A percentile compares a stretch with the other conserved stretches of the same genome.
Evolutionary conservation across 2,113 vertebrate species (phyloP).

Genomic region (Trachemys scripta): DNA sequence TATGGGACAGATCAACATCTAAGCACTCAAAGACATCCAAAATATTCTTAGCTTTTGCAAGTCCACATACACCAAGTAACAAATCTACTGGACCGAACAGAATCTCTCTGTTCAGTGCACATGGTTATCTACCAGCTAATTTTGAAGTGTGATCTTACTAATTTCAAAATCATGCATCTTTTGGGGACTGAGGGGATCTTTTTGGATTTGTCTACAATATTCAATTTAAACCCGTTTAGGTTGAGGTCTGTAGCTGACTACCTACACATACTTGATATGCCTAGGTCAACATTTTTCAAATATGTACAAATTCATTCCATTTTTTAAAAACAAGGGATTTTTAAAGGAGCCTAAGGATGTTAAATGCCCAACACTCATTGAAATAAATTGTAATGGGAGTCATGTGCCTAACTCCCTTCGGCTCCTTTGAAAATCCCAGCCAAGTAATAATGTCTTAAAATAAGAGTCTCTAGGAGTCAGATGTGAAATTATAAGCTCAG

Average conservation of each 20-base stretch:
- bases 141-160: neutral
- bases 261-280: neutral
- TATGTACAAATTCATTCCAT: neutral
- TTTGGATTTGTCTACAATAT: neutral
- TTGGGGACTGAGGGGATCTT: neutral
- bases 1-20: neutral
- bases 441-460: neutral
- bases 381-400: neutral
- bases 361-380: rapidly evolving
- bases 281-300: neutral
- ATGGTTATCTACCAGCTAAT: neutral
- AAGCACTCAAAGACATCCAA: neutral
- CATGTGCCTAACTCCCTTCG: neutral
- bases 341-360: neutral
- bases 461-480: neutral
- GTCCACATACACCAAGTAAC: neutral
- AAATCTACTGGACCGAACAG: neutral
- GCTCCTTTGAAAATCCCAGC: neutral
- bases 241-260: neutral
- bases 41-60: neutral
- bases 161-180: neutral
- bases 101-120: neutral
- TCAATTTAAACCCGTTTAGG: neutral
- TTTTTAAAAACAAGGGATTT: neutral
- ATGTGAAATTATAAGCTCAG: neutral